A percentile compares a stretch with the other conserved stretches of the same genome.
Conservation (phyloP, 2,888 invertebrate genomes). For the Cosmopolites sordidus region DNA sequence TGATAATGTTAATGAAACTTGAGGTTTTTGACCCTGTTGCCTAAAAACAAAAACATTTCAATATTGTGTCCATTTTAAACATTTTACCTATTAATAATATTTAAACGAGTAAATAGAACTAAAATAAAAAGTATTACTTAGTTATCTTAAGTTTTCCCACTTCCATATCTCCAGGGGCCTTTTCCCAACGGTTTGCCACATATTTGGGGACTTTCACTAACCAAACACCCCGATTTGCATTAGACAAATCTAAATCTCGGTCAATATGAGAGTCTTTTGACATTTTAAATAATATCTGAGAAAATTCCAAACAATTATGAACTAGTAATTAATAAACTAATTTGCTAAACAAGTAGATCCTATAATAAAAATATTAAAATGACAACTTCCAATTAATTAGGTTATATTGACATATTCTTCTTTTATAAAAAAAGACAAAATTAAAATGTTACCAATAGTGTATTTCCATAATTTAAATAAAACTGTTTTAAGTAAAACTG, state of each 20-base stretch:
- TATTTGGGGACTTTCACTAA: conserved; percentile 96
- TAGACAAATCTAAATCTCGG: conserved; percentile 80
- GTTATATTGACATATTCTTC: too few species aligned
- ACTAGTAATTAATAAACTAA: too few species aligned
- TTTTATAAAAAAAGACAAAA: too few species aligned
- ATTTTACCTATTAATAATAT: too few species aligned
- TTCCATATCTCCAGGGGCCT: conserved; percentile 84
- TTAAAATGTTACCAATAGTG: too few species aligned
- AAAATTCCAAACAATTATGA: background rate
- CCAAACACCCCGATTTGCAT: conserved; percentile 91
- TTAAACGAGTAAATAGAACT: too few species aligned
- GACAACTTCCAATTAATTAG: too few species aligned
- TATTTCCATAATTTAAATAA: too few species aligned
- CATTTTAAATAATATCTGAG: conserved; percentile 32
- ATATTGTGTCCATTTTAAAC: too few species aligned
- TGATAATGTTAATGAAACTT: conserved; percentile 81
- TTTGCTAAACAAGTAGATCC: too few species aligned
- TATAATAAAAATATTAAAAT: too few species aligned
- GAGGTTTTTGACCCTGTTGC: conserved; percentile 72
- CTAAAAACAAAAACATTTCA: conserved; percentile 39
- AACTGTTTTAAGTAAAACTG: too few species aligned
- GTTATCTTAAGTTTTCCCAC: conserved; percentile 89
- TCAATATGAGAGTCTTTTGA: conserved; percentile 57
- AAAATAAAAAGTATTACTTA: conserved; percentile 51
- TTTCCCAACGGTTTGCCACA: conserved; percentile 92